Evolutionary conservation across 2,888 invertebrate genomes (phyloP), one percentile per base, ranked within the genome.

Genomic region (Heliconius aoede): DNA sequence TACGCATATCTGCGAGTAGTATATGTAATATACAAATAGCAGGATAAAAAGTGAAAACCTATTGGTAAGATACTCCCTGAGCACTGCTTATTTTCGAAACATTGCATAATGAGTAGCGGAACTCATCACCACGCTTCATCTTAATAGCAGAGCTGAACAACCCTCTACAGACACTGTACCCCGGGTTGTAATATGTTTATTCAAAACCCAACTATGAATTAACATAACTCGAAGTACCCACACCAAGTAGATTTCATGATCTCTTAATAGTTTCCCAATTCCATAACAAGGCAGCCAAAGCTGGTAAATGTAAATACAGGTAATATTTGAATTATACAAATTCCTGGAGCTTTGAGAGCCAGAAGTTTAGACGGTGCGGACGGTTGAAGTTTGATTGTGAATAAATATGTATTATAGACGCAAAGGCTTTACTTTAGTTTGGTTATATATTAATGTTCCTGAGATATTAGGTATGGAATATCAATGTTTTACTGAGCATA

Each of bases 301-400:
- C 68, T 69, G 30, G 3, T 55, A 51, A 55, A 69, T 51, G 68
- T 69, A 69, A 69, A 69, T 69, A 69, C 68, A 69, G 68, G 51
- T 69, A 64, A 75, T 71, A 69, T 75, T 75, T 61, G 24, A 61
- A 67, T 74, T 58, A 74, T 69, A 69, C 51, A 62, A 71, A 75
- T 62, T 46, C 46, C 75, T 36, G 26, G 60, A 55, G 60, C 75
- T 75, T 75, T 71, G 75, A 75, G 67, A 32, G 46, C n/a, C 60
- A 24, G 28, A 62, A 58, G 69, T 71, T 77, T 71, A 58, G 74
- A 15, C 65, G 46, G 28, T 51, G 21, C 30, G 36, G 67, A 51
- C 30, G 32, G 67, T n/a, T 67, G 55, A 36, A 64, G 65, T 58
- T 67, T 65, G 40, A 65, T 74, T 74, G 65, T 74, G 74, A 58